Conservation (phyloP, 1,140 invertebrate genomes). For the Venturia canescens region DNA sequence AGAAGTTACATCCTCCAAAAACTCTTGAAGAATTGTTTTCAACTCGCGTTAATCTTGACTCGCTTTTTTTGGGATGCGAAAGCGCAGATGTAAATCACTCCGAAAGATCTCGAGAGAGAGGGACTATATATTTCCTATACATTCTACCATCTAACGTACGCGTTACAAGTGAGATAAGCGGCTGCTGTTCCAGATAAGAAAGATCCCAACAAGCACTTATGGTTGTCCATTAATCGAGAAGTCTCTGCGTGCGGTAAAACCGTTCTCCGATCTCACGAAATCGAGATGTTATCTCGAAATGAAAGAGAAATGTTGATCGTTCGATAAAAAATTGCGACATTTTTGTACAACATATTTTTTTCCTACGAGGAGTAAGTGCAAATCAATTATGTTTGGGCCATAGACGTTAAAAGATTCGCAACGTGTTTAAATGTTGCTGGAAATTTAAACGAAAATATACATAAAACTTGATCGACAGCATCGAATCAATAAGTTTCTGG, state of each 20-base stretch:
- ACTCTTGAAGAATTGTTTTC: background rate
- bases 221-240: conserved; percentile 28
- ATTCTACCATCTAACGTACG: conserved; percentile 7
- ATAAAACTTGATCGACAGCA: too few relatives aligned
- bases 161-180: conserved; percentile 27
- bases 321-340: background rate
- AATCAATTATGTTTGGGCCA: too few relatives aligned
- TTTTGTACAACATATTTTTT: background rate
- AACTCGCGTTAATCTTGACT: background rate
- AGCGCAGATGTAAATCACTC: conserved; percentile 17
- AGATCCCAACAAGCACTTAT: conserved; percentile 14
- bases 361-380: too few relatives aligned
- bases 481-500: too few relatives aligned
- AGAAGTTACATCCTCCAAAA: background rate
- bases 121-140: background rate
- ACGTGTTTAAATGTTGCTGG: too few relatives aligned
- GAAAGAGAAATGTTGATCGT: background rate
- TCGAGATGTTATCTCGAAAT: conserved; percentile 14
- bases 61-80: background rate
- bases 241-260: background rate
- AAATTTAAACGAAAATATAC: too few relatives aligned
- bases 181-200: conserved; percentile 33
- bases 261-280: background rate
- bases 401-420: too few relatives aligned
- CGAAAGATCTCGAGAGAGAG: conserved; percentile 8